Base-by-base conservation (phyloP, 2,797 vertebrate species). In the Todus mexicanus region DNA sequence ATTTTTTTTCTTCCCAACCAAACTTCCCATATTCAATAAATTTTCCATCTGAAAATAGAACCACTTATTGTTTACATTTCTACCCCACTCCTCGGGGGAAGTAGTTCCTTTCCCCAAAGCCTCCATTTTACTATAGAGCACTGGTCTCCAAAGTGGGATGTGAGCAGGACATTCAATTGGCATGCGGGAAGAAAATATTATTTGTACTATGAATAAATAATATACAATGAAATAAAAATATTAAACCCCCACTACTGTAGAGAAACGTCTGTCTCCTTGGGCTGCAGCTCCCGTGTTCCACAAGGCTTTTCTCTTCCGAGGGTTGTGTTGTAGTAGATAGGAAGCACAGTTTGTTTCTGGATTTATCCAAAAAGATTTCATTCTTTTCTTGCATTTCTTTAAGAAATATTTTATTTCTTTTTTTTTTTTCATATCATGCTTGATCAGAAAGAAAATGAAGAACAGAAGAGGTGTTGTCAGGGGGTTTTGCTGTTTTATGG, bases 401-500 rank as follows among this genome's bases (percentile, higher is more conserved):
- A 53, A 17, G 51, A 53, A 17, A 53, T 51, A 29, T 29, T 51
- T 51, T 2, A 17, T 51, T 29, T 50, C 13, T 50, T 50, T 45
- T 5, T 45, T 45, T 6, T 45, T 26, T 51, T 29, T 51, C 27
- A 51, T 27, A 29, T 29, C 50, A 17, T 51, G 15, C 29, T 51
- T 50, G 25, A 51, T 29, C 29, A 31, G 27, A 53, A 18, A 53
- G 25, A 53, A 53, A 48, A 14, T 26, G 21, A 56, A 37, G 16
- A 26, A 61, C 78, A 82, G 13, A 43, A 2, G 2, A 11, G 3
- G 6, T 19, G 20, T 2, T 14, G 2, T 57, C 63, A 53, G 17
- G 1, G 11, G 0, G 26, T 69, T 4, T 8, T 21, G 6, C 16
- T 47, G 1, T n/a, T 80, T 74, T 18, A 60, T 11, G 12, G 25